Conservation (phyloP, 2,888 invertebrate species). For the Phortica magna region DNA sequence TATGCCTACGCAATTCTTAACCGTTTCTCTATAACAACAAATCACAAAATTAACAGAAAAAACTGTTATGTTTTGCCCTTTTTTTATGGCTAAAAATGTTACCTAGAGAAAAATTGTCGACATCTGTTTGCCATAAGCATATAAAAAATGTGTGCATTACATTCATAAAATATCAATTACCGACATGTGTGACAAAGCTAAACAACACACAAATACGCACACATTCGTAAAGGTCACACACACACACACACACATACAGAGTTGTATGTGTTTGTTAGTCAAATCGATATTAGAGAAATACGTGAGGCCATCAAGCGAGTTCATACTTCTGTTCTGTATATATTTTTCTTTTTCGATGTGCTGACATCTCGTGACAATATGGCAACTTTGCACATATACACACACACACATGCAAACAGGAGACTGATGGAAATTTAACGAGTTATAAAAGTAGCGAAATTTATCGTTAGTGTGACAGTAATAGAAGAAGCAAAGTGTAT, state of each 20-base stretch:
- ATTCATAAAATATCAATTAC: slow-evolving; percentile 73
- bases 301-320: slow-evolving; percentile 68
- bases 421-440: slow-evolving; percentile 70
- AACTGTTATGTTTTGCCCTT: slow-evolving; percentile 40
- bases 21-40: too few species aligned
- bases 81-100: slow-evolving; percentile 35
- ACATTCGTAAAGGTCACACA: slow-evolving; percentile 33
- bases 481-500: too few species aligned
- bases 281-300: slow-evolving; percentile 68
- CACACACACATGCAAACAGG: neutral
- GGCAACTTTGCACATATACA: slow-evolving; percentile 43
- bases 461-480: too few species aligned
- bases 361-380: slow-evolving; percentile 65
- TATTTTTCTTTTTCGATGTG: slow-evolving; percentile 34
- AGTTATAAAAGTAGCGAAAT: slow-evolving; percentile 56
- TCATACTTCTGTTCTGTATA: slow-evolving; percentile 52
- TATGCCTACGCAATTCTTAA: neutral
- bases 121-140: neutral
- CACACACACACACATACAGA: slow-evolving; percentile 29
- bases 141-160: slow-evolving; percentile 70
- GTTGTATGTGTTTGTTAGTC: slow-evolving; percentile 57
- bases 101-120: neutral
- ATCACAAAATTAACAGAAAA: neutral
- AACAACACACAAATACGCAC: slow-evolving; percentile 36
- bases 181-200: slow-evolving; percentile 61